A percentile compares a stretch with the other conserved stretches of the same genome.
These are phyloP conservation scores for Donacobius atricapilla DNA, from an alignment of 2,113 vertebrate genomes.

Conservation along the genomic window DNA sequence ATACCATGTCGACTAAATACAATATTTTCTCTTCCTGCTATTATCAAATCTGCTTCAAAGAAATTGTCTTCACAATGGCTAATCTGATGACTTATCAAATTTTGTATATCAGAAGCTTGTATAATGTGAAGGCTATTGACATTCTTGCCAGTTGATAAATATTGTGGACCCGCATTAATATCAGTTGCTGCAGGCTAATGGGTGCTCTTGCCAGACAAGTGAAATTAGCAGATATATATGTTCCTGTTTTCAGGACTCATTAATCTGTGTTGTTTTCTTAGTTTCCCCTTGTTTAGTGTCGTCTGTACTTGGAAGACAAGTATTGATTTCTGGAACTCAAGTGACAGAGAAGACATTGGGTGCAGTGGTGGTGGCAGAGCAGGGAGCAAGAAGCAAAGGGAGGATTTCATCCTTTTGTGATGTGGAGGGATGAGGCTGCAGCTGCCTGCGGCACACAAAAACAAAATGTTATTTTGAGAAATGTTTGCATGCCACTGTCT, in stretches of 20 bases:
- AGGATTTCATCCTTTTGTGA: neutral
- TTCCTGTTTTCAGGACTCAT: constrained; percentile 25
- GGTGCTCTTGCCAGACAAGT: neutral
- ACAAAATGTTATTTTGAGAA: neutral
- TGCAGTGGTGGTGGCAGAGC: neutral
- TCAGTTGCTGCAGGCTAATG: neutral
- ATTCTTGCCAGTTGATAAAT: neutral
- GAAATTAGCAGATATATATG: neutral
- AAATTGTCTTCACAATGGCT: constrained; percentile 1
- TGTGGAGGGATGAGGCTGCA: neutral
- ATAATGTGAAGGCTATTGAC: neutral
- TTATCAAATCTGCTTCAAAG: neutral
- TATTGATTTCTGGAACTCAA: constrained; percentile 16
- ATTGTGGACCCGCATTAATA: neutral
- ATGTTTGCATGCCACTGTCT: neutral
- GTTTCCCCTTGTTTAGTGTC: neutral
- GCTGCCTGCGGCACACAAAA: neutral
- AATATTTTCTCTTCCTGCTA: neutral
- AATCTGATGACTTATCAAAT: neutral
- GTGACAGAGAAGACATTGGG: neutral
- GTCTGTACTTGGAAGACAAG: neutral
- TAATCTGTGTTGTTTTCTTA: constrained; percentile 9
- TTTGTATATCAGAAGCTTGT: neutral
- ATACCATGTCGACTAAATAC: neutral
- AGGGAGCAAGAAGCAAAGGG: neutral